Evolutionary conservation across 2,113 vertebrate species (phyloP).

Genomic region (Isurus oxyrinchus): DNA sequence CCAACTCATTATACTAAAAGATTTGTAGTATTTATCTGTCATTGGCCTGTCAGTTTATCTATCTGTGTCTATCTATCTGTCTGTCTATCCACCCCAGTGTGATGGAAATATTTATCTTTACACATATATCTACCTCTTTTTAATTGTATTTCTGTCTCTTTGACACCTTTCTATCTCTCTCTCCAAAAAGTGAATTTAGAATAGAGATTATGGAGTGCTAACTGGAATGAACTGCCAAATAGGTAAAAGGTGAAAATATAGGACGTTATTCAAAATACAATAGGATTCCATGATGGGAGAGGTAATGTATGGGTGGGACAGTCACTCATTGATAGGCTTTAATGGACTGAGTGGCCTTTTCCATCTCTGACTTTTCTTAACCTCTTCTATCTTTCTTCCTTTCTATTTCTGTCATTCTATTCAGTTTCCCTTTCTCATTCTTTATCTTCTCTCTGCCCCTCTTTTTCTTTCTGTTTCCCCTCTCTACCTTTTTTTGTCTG

Average conservation of each 20-base stretch:
- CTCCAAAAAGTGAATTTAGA: background rate
- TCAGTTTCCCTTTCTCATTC: background rate
- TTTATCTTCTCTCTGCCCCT: conserved; percentile 32
- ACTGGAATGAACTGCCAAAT: background rate
- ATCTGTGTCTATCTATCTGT: background rate
- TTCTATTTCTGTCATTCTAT: background rate
- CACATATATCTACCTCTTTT: background rate
- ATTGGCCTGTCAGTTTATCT: background rate
- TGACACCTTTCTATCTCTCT: background rate
- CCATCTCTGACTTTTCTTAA: background rate
- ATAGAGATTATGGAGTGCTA: background rate
- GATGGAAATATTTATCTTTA: background rate
- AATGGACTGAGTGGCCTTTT: background rate
- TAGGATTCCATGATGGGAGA: background rate
- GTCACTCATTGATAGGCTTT: background rate
- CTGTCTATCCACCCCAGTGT: background rate
- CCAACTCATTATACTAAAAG: background rate
- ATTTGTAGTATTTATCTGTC: background rate
- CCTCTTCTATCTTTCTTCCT: background rate
- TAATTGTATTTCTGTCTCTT: background rate
- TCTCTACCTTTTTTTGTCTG: background rate
- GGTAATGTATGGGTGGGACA: background rate
- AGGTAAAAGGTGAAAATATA: background rate
- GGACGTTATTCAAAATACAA: background rate
- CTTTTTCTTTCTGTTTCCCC: conserved; percentile 34